Percentiles rank a stretch among this genome's conserved stretches.
These are phyloP conservation scores for Vulpes vulpes DNA, from an alignment of 2,113 vertebrate species.

Conservation along the genomic window DNA sequence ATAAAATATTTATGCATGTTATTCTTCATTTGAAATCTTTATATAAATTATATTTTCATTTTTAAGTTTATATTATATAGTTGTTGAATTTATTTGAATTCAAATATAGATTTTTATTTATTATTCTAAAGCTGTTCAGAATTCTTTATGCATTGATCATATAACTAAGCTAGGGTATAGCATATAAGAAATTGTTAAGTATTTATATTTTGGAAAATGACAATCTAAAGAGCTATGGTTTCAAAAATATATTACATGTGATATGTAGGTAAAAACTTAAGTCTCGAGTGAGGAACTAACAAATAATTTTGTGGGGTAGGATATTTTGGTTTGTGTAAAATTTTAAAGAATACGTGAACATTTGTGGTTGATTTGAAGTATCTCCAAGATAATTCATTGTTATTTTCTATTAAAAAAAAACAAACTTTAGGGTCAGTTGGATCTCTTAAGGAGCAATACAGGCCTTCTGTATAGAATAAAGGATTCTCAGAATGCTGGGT, in stretches of 20 bases:
- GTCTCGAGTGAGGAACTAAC: conserved; percentile 27
- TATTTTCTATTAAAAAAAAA: conserved; percentile 56
- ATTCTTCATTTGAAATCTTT: conserved; percentile 55
- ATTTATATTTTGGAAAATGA: conserved; percentile 43
- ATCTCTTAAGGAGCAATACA: conserved; percentile 95
- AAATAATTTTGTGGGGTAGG: not conserved
- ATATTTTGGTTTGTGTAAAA: not conserved
- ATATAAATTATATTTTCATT: conserved; percentile 26
- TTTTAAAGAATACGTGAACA: conserved; percentile 44
- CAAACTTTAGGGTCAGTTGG: conserved; percentile 93
- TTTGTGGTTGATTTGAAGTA: conserved; percentile 22
- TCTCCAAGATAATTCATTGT: conserved; percentile 62
- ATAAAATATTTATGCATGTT: conserved; percentile 37
- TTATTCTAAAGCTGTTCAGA: conserved; percentile 41
- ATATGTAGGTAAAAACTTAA: not conserved
- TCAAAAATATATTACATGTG: conserved; percentile 6
- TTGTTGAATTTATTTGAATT: conserved; percentile 52
- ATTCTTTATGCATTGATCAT: not conserved
- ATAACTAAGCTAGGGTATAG: conserved; percentile 7
- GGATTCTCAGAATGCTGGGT: conserved; percentile 94
- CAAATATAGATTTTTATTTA: conserved; percentile 14
- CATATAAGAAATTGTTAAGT: conserved; percentile 45
- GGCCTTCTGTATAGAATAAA: conserved; percentile 98
- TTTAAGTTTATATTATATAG: not conserved
- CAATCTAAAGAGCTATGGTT: conserved; percentile 46